A percentile compares a stretch with the other conserved stretches of the same genome.
These are phyloP conservation scores for Galago senegalensis DNA, from an alignment of 2,797 vertebrate species.

Conservation along the genomic window DNA sequence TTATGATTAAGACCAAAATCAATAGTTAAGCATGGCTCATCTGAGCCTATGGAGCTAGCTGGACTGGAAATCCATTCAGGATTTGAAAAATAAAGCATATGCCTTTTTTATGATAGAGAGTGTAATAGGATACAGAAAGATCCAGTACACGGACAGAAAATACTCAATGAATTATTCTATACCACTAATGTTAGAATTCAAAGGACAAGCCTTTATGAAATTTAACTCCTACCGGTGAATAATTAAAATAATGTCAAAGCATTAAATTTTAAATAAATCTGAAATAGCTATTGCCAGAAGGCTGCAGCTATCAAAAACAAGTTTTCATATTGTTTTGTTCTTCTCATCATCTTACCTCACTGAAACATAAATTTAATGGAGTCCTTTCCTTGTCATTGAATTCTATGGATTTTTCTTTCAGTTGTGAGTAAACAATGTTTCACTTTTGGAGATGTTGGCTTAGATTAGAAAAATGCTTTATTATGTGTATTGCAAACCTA, in stretches of 20 bases:
- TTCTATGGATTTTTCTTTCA: slow-evolving; percentile 31
- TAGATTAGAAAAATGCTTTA: slow-evolving; percentile 71
- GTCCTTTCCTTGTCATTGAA: not conserved
- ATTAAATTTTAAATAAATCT: not conserved
- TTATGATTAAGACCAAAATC: slow-evolving; percentile 23
- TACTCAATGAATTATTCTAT: slow-evolving; percentile 15
- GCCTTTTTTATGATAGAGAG: not conserved
- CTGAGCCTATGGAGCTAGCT: not conserved
- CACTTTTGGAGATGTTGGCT: slow-evolving; percentile 34
- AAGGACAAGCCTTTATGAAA: not conserved
- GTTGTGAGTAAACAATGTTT: slow-evolving; percentile 49
- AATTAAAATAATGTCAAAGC: not conserved
- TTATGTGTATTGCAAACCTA: slow-evolving; percentile 62
- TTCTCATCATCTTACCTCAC: not conserved
- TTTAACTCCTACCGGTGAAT: not conserved
- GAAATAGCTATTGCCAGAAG: not conserved
- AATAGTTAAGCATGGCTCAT: not conserved
- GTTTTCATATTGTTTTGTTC: not conserved
- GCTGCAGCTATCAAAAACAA: not conserved
- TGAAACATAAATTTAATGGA: slow-evolving; percentile 30
- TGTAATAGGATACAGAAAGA: not conserved
- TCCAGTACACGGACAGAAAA: not conserved
- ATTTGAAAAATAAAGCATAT: not conserved
- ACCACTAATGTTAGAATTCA: not conserved
- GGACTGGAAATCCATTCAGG: not conserved